Conservation (phyloP, 2,888 invertebrate species). For the Nomada ruficornis region DNA sequence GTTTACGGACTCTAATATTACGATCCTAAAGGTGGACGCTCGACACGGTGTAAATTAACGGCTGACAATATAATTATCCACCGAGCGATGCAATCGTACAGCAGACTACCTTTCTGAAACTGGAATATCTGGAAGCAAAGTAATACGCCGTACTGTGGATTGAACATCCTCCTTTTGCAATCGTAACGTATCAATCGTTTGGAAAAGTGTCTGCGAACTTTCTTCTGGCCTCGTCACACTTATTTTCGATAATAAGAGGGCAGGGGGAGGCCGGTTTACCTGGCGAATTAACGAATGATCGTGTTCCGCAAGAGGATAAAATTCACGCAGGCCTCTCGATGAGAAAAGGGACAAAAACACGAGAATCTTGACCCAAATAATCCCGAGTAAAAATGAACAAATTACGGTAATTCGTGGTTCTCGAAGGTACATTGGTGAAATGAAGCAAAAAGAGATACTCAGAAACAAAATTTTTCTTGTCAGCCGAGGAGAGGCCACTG, state of each 20-base stretch:
- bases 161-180: too few relatives aligned
- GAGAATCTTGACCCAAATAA: neutral
- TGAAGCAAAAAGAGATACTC: neutral
- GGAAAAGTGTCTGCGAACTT: neutral
- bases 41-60: too few relatives aligned
- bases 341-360: neutral
- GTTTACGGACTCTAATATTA: too few relatives aligned
- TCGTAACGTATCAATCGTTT: neutral
- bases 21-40: too few relatives aligned
- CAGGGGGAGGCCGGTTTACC: conserved; percentile 6
- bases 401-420: neutral
- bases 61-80: too few relatives aligned
- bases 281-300: conserved; percentile 7
- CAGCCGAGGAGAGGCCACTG: neutral
- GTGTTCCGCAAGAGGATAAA: neutral
- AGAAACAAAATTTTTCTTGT: neutral
- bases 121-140: too few relatives aligned
- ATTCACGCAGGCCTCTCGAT: neutral
- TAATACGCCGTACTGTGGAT: too few relatives aligned
- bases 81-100: too few relatives aligned
- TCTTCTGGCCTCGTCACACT: conserved; percentile 8
- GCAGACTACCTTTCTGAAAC: too few relatives aligned
- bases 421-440: too few relatives aligned
- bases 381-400: neutral
- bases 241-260: neutral